Percentiles rank a stretch among this genome's conserved stretches.
Evolutionary conservation across 2,888 invertebrate genomes (phyloP).

Genomic region (Tupiocoris notatus): DNA sequence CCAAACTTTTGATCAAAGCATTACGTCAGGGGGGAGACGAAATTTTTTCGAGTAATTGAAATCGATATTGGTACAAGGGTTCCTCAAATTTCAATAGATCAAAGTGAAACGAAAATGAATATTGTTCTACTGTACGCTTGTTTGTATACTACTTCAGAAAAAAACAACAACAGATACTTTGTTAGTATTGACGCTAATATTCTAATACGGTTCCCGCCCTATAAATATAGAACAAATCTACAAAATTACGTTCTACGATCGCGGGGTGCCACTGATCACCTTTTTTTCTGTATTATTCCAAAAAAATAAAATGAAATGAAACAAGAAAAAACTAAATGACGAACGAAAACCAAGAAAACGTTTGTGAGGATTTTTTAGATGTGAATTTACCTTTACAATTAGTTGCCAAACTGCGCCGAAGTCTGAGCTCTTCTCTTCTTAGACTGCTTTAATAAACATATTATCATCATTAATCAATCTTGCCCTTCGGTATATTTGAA

Average conservation of each 20-base stretch:
- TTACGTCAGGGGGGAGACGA: too few relatives aligned
- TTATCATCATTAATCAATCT: slow-evolving; percentile 12
- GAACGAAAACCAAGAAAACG: not conserved
- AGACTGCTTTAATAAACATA: slow-evolving; percentile 31
- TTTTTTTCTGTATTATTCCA: not conserved
- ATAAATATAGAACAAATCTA: not conserved
- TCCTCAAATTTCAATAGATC: not conserved
- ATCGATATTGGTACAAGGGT: not conserved
- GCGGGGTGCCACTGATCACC: not conserved
- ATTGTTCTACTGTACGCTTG: not conserved
- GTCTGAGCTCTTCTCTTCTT: slow-evolving; percentile 13
- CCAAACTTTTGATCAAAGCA: too few relatives aligned
- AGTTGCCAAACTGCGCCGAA: slow-evolving; percentile 37
- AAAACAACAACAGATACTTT: not conserved
- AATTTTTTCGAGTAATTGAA: not conserved
- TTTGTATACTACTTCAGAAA: not conserved
- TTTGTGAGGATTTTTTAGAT: slow-evolving; percentile 10
- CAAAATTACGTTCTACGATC: not conserved
- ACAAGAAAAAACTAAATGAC: slow-evolving; percentile 1
- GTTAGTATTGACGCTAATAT: not conserved
- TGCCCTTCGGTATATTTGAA: not conserved
- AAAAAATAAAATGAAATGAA: not conserved
- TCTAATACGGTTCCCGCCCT: not conserved
- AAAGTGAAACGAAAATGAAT: not conserved
- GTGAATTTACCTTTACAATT: slow-evolving; percentile 31